phyloP scores from a whole-genome alignment of 2,888 invertebrate genomes.

The Coelopa pilipes region DNA sequence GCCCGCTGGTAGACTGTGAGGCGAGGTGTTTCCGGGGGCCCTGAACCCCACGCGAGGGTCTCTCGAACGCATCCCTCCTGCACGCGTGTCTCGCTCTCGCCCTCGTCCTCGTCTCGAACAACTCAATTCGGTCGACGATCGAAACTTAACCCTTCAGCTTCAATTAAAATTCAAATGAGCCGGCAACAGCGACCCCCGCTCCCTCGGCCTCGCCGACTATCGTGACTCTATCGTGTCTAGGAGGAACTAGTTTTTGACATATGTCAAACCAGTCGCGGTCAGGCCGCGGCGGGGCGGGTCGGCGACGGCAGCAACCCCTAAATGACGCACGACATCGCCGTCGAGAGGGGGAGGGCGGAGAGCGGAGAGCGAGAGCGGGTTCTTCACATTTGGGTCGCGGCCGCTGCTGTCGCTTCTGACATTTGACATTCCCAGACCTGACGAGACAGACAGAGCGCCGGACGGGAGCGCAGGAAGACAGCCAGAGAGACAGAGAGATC shows the following conservation, averaged over 20 bases:
- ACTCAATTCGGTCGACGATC: too few relatives aligned
- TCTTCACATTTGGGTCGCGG: background rate
- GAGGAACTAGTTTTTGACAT: slow-evolving; percentile 20
- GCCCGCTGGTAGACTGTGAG: too few relatives aligned
- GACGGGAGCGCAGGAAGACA: background rate
- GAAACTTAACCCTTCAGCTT: background rate
- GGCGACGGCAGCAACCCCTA: background rate
- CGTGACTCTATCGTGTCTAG: background rate
- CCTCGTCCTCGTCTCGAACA: too few relatives aligned
- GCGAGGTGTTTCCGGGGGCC: too few relatives aligned
- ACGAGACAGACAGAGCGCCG: background rate
- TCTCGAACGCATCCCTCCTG: too few relatives aligned
- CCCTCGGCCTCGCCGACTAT: background rate
- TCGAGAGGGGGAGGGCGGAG: background rate
- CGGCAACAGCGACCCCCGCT: background rate
- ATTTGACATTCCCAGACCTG: slow-evolving; percentile 7
- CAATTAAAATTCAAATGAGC: slow-evolving; percentile 1
- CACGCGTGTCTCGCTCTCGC: too few relatives aligned
- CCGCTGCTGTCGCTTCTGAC: background rate
- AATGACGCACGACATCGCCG: background rate
- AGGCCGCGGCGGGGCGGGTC: background rate
- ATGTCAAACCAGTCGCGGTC: slow-evolving; percentile 2
- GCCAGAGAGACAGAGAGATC: background rate
- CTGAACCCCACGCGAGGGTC: too few relatives aligned
- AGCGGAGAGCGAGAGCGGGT: background rate